Base-by-base conservation (phyloP, 23 tunicate genomes). In the Botrylloides violaceus region DNA sequence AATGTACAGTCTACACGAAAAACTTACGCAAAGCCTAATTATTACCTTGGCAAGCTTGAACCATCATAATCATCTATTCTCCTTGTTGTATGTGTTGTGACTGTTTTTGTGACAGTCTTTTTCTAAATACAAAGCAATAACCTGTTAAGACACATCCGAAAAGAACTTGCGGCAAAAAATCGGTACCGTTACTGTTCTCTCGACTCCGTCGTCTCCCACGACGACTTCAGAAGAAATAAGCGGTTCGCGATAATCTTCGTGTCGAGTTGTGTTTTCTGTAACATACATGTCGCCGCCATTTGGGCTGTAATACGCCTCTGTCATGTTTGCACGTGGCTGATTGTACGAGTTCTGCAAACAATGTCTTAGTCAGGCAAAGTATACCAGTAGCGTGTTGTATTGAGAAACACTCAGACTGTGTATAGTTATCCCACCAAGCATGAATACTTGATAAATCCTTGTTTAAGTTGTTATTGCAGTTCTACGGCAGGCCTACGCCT, bases 71-170 rank as follows among this genome's bases (percentile, higher is more conserved):
- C 74, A 35, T 68, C 74, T 9, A 68, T 68, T 43, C 37, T 35
- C 2, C 74, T 68, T 38, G 74, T 68, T 7, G 74, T 68, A 26
- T 68, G 74, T 25, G 74, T 68, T 20, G 97, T 90, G 24, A 90
- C 85, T 31, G 97, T 90, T 61, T 90, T 90, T 23, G 89, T 90
- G 24, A 83, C 90, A 6, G 81, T 83, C 4, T 83, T 88, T 83
- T 80, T 90, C 97, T 90, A 59, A 43, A 68, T 9, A 43, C 24
- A 1, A 37, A 22, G 1, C 74, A 43, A 65, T 29, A 15, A 7
- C 9, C 53, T 43, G 53, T 15, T 7, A 9, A 15, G 53, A 7
- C 12, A 7, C 15, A 15, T 43, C 9, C 12, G 53, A 15, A 7
- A 7, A 15, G 15, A 43, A 30, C 7, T 0, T n/a, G 15, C 7